Evolutionary conservation across 1,140 invertebrate species (phyloP), one percentile per base, ranked within the genome.

Genomic region (Venturia canescens): DNA sequence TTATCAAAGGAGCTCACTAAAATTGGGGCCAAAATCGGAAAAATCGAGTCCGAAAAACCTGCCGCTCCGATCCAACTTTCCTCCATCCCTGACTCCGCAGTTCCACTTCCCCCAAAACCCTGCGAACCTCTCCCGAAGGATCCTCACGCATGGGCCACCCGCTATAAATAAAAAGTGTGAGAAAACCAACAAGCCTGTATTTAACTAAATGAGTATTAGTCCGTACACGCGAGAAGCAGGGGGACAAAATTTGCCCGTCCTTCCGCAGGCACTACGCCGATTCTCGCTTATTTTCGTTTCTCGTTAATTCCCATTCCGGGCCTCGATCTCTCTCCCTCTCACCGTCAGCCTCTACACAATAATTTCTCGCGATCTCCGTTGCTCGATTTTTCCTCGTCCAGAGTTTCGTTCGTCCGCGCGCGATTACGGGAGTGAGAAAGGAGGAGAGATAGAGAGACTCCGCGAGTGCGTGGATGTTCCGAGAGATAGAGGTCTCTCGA

Each of bases 241-340:
- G 27, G n/a, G 60, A 63, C 23, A 29, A 31, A 31, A 31, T 1
- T 1, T 69, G 6, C 29, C 15, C 66, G n/a, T 53, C 71, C 21
- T 63, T 66, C 57, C 57, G 48, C 44, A n/a, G n/a, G n/a, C n/a
- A 63, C 75, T 66, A 77, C 63, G 57, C 75, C 48, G 75, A 66
- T 77, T 77, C 31, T 60, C 57, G 50, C 23, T 77, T 77, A 57
- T 76, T 66, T 63, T 63, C 16, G 50, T 31, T 77, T 66, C 66
- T 31, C 75, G 75, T 77, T 77, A 77, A 77, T 77, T 77, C 34
- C 63, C 75, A 77, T 18, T 77, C 31, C 31, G 21, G 57, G 60
- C 31, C n/a, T 63, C 75, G 66, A 16, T 16, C 69, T n/a, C 44
- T 15, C 21, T 48, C 38, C 15, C 13, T 63, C 31, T 63, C 31